Evolutionary conservation across 2,113 vertebrate genomes (phyloP).

Genomic region (Ia io): DNA sequence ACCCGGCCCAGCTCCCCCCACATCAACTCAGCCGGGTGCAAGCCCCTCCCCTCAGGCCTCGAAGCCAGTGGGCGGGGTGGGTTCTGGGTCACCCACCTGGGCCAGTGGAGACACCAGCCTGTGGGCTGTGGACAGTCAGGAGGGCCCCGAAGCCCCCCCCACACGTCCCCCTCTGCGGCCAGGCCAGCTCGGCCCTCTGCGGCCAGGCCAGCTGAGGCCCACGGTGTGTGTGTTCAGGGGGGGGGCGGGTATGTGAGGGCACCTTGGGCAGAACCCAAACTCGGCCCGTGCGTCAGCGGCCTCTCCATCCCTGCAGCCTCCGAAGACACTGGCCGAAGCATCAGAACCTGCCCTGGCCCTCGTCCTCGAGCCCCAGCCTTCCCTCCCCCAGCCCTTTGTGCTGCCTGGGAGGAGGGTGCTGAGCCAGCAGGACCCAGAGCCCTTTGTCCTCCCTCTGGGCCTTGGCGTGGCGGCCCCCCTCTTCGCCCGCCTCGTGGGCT

Average conservation of each 20-base stretch:
- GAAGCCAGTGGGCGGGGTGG: fast-evolving
- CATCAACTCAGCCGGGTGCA: fast-evolving
- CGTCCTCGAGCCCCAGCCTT: neutral
- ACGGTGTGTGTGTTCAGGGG: neutral
- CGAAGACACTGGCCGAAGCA: neutral
- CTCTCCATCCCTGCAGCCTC: neutral
- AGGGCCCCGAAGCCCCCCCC: neutral
- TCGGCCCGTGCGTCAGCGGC: neutral
- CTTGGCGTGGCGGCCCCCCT: neutral
- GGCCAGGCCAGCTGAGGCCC: neutral
- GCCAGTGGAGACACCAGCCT: neutral
- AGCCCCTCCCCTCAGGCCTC: neutral
- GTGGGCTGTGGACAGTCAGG: neutral
- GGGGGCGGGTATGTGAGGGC: fast-evolving
- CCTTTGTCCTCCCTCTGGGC: neutral
- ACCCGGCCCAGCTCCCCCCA: neutral
- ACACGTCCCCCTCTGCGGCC: neutral
- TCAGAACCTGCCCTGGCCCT: neutral
- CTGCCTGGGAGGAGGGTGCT: neutral
- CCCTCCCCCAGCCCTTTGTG: neutral
- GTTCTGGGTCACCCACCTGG: neutral
- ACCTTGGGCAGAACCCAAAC: neutral
- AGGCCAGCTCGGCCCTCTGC: fast-evolving
- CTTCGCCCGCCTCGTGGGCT: neutral
- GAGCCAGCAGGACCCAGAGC: neutral